Evolutionary conservation across 2,888 invertebrate species (phyloP).

Genomic region (Malachius bipustulatus): DNA sequence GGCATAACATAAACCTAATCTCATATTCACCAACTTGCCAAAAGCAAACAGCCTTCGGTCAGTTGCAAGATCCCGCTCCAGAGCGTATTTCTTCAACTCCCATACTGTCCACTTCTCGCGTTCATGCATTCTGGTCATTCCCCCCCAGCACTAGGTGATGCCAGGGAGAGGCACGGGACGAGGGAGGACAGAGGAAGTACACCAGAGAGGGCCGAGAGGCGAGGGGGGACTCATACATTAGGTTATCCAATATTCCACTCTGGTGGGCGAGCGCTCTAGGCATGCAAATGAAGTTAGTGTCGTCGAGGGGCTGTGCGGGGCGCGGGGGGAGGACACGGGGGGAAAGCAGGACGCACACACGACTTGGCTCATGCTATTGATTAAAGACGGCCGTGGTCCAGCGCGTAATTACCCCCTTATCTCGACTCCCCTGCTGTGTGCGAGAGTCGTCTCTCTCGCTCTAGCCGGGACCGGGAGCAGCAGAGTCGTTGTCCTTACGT

Average conservation of each 20-base stretch:
- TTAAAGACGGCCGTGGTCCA: conserved; percentile 39
- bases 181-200: too few relatives aligned
- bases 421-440: conserved; percentile 27
- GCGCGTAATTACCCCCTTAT: conserved; percentile 37
- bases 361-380: conserved; percentile 36
- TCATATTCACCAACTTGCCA: too few relatives aligned
- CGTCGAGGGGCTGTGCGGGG: conserved; percentile 24
- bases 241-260: conserved; percentile 39
- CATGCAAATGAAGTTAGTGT: conserved; percentile 41
- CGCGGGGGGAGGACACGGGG: conserved; percentile 15
- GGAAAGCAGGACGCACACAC: conserved; percentile 23
- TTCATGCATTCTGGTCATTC: too few relatives aligned
- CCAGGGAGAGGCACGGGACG: too few relatives aligned
- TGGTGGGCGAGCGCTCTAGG: conserved; percentile 37
- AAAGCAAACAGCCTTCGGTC: too few relatives aligned
- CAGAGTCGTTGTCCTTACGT: too few relatives aligned
- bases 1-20: too few relatives aligned
- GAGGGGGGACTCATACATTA: conserved; percentile 33
- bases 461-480: conserved; percentile 11
- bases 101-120: too few relatives aligned
- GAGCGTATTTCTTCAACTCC: too few relatives aligned
- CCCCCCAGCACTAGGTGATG: too few relatives aligned
- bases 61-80: too few relatives aligned
- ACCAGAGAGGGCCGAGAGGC: conserved; percentile 18
- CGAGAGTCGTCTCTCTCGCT: conserved; percentile 17